phyloP scores from a whole-genome alignment of 2,888 invertebrate genomes.

The Pyrocoelia pectoralis region DNA sequence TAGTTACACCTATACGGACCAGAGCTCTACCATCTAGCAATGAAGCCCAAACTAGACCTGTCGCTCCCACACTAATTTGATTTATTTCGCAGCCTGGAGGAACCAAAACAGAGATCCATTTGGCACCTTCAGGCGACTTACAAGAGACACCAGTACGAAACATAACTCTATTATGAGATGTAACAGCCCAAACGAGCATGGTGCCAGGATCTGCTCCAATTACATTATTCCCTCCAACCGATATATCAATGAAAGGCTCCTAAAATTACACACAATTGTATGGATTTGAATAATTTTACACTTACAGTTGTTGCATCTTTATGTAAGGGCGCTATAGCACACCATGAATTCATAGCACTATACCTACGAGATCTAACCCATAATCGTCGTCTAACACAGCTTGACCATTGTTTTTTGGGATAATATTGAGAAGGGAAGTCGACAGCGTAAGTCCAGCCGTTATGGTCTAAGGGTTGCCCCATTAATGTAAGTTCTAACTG shows the following conservation, averaged over 20 bases:
- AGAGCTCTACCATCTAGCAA: constrained; percentile 85
- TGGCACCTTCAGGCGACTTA: constrained; percentile 85
- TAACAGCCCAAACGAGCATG: constrained; percentile 91
- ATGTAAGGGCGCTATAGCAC: constrained; percentile 87
- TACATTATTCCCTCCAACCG: constrained; percentile 84
- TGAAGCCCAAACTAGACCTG: constrained; percentile 88
- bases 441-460: constrained; percentile 94
- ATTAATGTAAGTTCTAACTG: constrained; percentile 83
- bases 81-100: constrained; percentile 82
- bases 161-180: constrained; percentile 90
- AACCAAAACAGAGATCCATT: constrained; percentile 83
- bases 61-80: constrained; percentile 85
- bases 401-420: constrained; percentile 85
- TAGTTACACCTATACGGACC: constrained; percentile 83
- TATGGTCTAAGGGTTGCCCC: constrained; percentile 87
- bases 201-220: constrained; percentile 79
- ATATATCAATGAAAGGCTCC: constrained; percentile 93
- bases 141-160: constrained; percentile 83
- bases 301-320: constrained; percentile 82
- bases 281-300: neutral
- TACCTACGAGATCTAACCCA: constrained; percentile 90
- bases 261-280: constrained; percentile 53
- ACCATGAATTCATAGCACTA: constrained; percentile 91
- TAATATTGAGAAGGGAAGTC: constrained; percentile 89
- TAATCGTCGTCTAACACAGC: constrained; percentile 86